phyloP scores from a whole-genome alignment of 2,113 vertebrate genomes.

The Fulmarus glacialis region DNA sequence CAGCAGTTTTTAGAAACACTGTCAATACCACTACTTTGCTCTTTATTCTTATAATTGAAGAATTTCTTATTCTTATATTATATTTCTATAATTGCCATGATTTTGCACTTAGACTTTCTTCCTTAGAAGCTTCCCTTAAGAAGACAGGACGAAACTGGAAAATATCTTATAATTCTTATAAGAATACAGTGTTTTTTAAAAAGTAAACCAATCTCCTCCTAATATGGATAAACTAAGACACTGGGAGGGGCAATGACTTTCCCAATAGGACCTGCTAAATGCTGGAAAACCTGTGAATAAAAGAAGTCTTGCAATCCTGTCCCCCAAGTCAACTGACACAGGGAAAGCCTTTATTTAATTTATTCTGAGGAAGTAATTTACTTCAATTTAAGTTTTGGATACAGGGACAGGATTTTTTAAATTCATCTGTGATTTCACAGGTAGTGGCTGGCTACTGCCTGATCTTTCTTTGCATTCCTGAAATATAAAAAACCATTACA shows the following conservation, averaged over 20 bases:
- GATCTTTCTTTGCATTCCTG: not conserved
- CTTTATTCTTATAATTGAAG: not conserved
- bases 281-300: not conserved
- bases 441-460: not conserved
- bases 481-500: fast-evolving
- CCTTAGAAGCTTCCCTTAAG: not conserved
- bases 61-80: not conserved
- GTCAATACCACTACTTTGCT: not conserved
- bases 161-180: not conserved
- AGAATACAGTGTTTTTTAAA: not conserved
- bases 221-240: not conserved
- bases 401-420: not conserved
- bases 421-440: not conserved
- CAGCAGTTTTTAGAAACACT: not conserved
- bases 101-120: not conserved
- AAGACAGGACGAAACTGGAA: not conserved
- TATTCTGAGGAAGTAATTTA: not conserved
- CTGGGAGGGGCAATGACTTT: not conserved
- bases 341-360: not conserved
- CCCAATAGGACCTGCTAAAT: not conserved
- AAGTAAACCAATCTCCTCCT: not conserved
- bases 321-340: not conserved
- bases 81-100: not conserved
- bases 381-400: not conserved
- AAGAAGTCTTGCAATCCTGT: not conserved